phyloP scores from a whole-genome alignment of 2,797 vertebrate species.

The Pangasius mekongensis region DNA sequence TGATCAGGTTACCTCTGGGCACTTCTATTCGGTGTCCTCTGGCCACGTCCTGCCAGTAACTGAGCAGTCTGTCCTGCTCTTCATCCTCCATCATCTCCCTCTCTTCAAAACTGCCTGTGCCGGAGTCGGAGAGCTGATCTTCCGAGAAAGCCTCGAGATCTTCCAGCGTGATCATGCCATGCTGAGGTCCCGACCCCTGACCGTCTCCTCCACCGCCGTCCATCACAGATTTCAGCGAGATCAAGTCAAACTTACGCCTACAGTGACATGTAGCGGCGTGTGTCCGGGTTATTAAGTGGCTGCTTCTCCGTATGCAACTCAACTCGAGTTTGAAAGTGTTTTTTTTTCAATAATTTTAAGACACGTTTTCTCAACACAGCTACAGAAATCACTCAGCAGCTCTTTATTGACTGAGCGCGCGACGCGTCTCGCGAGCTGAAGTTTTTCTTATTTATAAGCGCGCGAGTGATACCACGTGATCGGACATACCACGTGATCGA shows the following conservation, averaged over 20 bases:
- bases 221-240: slow-evolving; percentile 60
- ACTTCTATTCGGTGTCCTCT: slow-evolving; percentile 88
- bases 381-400: too few relatives aligned
- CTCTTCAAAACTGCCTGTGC: slow-evolving; percentile 73
- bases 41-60: slow-evolving; percentile 87
- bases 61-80: slow-evolving; percentile 76
- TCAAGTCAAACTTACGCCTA: neutral
- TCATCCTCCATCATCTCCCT: slow-evolving; percentile 71
- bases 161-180: slow-evolving; percentile 83
- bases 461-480: neutral
- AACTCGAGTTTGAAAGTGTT: neutral
- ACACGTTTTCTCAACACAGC: neutral
- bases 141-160: slow-evolving; percentile 83
- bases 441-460: neutral
- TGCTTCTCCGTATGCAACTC: neutral
- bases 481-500: neutral
- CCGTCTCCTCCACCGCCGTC: slow-evolving; percentile 66
- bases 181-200: slow-evolving; percentile 7
- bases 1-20: slow-evolving; percentile 74
- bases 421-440: neutral
- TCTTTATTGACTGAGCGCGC: neutral
- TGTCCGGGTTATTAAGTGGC: too few relatives aligned
- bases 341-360: neutral
- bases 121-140: slow-evolving; percentile 78
- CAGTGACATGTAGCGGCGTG: neutral